Evolutionary conservation across 2,888 invertebrate species (phyloP).

Genomic region (Dorcus hopei): DNA sequence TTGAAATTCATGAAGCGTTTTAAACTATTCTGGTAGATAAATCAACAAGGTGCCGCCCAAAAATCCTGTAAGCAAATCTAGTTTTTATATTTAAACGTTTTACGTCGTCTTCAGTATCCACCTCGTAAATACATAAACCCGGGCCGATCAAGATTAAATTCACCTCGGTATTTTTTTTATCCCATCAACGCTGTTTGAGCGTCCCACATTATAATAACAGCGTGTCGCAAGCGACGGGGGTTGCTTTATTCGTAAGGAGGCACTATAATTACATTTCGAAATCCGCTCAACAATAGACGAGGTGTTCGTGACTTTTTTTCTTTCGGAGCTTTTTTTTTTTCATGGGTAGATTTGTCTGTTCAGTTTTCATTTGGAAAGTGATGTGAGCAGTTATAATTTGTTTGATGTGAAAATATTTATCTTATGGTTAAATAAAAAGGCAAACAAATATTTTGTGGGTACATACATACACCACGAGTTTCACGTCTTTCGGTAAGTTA

Average conservation of each 20-base stretch:
- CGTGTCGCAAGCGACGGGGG: constrained; percentile 5
- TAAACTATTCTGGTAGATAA: constrained; percentile 2
- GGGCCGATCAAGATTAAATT: constrained; percentile 14
- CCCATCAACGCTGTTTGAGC: constrained; percentile 7
- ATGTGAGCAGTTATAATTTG: not conserved
- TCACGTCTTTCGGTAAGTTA: not conserved
- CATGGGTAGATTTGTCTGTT: not conserved
- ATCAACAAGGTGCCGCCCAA: not conserved
- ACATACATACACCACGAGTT: not conserved
- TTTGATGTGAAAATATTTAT: not conserved
- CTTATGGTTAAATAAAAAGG: not conserved
- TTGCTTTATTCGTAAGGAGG: not conserved
- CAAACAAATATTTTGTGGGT: constrained; percentile 1
- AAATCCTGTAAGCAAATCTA: not conserved
- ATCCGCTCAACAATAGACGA: not conserved
- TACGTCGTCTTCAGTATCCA: not conserved
- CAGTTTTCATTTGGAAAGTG: not conserved
- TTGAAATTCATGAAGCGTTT: not conserved
- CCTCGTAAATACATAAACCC: constrained; percentile 5
- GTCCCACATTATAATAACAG: not conserved
- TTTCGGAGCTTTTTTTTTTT: not conserved
- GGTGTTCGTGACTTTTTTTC: constrained; percentile 2
- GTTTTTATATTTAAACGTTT: not conserved
- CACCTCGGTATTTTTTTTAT: constrained; percentile 8
- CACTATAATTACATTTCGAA: constrained; percentile 12